Conservation (phyloP, 2,888 invertebrate genomes). For the Drosophila anomalipes region DNA sequence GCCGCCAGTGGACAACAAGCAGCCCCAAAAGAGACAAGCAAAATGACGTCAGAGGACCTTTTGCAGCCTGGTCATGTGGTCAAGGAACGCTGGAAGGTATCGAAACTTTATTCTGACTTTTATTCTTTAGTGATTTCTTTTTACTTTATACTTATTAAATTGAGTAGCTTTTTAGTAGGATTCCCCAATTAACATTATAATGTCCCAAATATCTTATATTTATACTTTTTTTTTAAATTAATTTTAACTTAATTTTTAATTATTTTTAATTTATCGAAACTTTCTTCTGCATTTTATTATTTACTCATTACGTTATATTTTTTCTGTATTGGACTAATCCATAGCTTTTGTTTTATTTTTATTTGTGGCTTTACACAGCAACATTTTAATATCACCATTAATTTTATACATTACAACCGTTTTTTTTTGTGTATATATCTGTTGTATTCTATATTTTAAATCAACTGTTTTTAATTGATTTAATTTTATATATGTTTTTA, state of each 20-base stretch:
- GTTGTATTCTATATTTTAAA: background rate
- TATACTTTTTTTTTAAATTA: background rate
- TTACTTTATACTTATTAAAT: background rate
- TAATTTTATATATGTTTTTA: background rate
- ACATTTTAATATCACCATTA: background rate
- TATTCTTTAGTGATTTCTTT: background rate
- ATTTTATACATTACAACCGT: background rate
- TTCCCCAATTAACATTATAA: background rate
- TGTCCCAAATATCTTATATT: background rate
- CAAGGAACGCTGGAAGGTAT: conserved; percentile 99
- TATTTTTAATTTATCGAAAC: background rate
- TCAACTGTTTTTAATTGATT: conserved; percentile 1
- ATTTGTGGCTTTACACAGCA: background rate
- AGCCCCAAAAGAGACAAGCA: conserved; percentile 60
- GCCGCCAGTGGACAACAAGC: conserved; percentile 25
- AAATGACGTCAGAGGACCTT: conserved; percentile 96
- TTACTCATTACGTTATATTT: background rate
- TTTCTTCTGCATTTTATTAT: background rate
- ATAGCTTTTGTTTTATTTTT: background rate
- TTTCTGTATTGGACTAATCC: background rate
- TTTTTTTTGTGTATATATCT: background rate
- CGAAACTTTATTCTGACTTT: conserved; percentile 67
- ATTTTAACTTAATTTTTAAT: background rate
- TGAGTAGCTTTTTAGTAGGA: background rate
- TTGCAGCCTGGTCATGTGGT: conserved; percentile 98